Base-by-base conservation (phyloP, 2,888 invertebrate species). In the Cephalotes varians region DNA sequence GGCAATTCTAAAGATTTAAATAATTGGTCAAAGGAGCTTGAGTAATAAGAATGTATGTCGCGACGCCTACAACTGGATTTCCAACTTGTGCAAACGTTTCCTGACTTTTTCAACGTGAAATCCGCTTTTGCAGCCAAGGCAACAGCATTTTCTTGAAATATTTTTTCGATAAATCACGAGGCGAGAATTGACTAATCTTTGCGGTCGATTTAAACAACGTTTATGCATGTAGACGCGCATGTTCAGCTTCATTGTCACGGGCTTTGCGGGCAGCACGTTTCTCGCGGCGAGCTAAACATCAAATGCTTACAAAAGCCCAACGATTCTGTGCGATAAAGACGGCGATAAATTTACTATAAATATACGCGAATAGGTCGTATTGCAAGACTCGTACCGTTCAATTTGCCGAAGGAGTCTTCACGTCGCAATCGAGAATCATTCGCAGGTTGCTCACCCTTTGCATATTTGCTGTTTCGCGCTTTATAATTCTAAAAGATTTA, bases 341-440 rank as follows among this genome's bases (percentile, higher is more conserved):
- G 21, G 28, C 18, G 65, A 76, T 77, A 77, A 82, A 69, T 67
- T 54, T 51, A 56, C 49, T 77, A 77, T 44, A 82, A 77, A 81
- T 81, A 81, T 58, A 76, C 67, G 15, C 3, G 65, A 82, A 67
- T 77, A 67, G 31, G 25, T 44, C 47, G 56, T 65, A 65, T 54
- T 25, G 51, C 54, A 9, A 72, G 60, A 18, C 54, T 62, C 25
- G 21, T 21, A n/a, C 12, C 74, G 4, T 40, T 44, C 67, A 40
- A 60, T 65, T 31, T 15, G 31, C 56, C 65, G 15, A 28, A 18
- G 2, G 31, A 34, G 7, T 65, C 64, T 37, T 37, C 37, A 28
- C 49, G 12, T 65, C 40, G 54, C 40, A 31, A 15, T 28, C 34
- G 25, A 40, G 51, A 76, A 31, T 40, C 28, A 15, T 47, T 56